phyloP scores from a whole-genome alignment of 1,140 invertebrate genomes.

The Brachionus angularis region DNA sequence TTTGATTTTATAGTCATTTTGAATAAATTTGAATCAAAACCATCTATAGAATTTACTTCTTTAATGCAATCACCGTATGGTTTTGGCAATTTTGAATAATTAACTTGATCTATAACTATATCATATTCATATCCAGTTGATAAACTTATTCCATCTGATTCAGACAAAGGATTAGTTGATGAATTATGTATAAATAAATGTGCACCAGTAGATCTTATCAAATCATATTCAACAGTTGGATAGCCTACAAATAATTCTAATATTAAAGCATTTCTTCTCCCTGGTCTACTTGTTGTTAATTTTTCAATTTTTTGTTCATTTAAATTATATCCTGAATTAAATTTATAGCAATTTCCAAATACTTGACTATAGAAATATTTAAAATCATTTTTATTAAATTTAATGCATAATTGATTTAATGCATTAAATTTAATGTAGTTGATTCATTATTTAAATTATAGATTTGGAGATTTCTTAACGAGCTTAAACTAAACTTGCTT shows the following conservation, averaged over 20 bases:
- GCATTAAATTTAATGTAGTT: background rate
- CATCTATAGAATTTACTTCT: background rate
- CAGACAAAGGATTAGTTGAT: background rate
- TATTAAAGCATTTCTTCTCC: background rate
- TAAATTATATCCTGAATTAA: constrained; percentile 25
- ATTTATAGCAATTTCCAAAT: constrained; percentile 35
- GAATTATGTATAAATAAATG: constrained; percentile 5
- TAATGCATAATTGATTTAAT: background rate
- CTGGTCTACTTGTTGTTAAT: background rate
- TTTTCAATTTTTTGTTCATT: background rate
- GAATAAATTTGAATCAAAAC: background rate
- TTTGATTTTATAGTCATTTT: background rate
- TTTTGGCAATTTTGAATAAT: background rate
- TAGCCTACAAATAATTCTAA: constrained; percentile 19
- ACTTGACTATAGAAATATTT: background rate
- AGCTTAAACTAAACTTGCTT: no score
- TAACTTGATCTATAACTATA: background rate
- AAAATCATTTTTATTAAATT: constrained; percentile 3
- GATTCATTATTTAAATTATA: background rate
- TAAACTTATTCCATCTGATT: background rate
- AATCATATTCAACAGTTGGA: background rate
- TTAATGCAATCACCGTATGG: constrained; percentile 16
- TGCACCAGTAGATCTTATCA: background rate
- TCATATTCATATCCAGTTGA: background rate
- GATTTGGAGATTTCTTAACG: no score